Evolutionary conservation across 2,888 invertebrate species (phyloP), one percentile per base, ranked within the genome.

Genomic region (Anorthoa munda): DNA sequence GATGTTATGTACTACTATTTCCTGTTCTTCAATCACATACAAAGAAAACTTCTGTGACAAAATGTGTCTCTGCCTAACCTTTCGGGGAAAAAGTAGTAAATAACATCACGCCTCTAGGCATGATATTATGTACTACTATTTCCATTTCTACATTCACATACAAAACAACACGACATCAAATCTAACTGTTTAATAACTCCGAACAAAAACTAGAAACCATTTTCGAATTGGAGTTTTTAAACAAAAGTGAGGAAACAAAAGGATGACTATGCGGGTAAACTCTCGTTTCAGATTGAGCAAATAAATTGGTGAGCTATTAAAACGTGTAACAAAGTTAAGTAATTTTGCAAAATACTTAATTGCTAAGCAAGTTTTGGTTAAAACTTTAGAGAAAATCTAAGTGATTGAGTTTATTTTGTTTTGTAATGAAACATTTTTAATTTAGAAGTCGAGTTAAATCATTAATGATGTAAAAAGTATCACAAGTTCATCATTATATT

Each of bases 171-270:
- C 31, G n/a, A 39, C 12, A 56, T 73, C 21, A 50, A 73, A 75
- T 64, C 11, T 50, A 48, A 66, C 51, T 2, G 46, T 66, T 53
- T 31, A 53, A 23, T 48, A 71, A 60, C 26, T 45, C 12, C 23
- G 18, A 66, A 72, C 17, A 66, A 72, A 65, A 79, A 53, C 48
- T 72, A 21, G 21, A 66, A 72, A 48, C 46, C 4, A 13, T 39
- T 72, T 74, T 66, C 13, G 13, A 51, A 74, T 76, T 46, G 45
- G 50, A 75, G 21, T 59, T 74, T 55, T 64, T 23, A 26, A 55
- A 56, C 26, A 72, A 63, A 66, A 66, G 73, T 58, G 21, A 21
- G 9, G 15, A 21, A 72, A 77, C 72, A 77, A 77, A 79, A 39
- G 48, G 26, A 58, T n/a, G 18, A 64, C 63, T 58, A 23, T 45